These are phyloP conservation scores for Ametastegia equiseti DNA, from an alignment of 2,888 invertebrate species.

Conservation along the genomic window DNA sequence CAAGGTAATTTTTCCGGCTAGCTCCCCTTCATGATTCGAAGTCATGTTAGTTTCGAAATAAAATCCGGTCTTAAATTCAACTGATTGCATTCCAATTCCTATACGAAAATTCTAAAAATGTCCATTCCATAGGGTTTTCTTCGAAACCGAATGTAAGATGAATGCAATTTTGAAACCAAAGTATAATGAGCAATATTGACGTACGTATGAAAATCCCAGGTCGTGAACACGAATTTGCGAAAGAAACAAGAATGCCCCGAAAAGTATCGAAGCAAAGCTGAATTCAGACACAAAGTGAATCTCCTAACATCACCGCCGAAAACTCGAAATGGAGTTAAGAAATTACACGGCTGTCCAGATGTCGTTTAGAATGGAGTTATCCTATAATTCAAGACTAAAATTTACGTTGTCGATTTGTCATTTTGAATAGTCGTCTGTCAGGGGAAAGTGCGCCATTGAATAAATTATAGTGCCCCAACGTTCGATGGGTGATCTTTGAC, in stretches of 20 bases:
- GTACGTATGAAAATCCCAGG: background rate
- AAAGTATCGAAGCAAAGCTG: conserved; percentile 13
- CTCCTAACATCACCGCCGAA: background rate
- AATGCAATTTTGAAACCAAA: background rate
- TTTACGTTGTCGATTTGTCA: too few relatives aligned
- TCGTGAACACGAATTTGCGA: conserved; percentile 33
- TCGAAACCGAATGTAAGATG: background rate
- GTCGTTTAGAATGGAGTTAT: background rate
- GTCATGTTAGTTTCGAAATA: background rate
- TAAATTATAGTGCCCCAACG: too few relatives aligned
- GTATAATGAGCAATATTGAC: background rate
- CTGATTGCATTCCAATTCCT: background rate
- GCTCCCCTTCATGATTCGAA: background rate
- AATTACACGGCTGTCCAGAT: background rate
- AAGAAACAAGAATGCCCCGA: background rate
- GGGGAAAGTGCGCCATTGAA: too few relatives aligned
- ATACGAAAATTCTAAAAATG: background rate
- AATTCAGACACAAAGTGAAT: background rate
- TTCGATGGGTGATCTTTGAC: too few relatives aligned
- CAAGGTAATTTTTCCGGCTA: background rate
- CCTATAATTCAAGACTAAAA: background rate
- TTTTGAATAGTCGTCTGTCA: too few relatives aligned
- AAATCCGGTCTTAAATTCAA: background rate
- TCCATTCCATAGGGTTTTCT: background rate
- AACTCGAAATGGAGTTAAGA: background rate